A percentile compares a stretch with the other conserved stretches of the same genome.
Evolutionary conservation across 2,888 invertebrate genomes (phyloP).

Genomic region (Endomychus coccineus): DNA sequence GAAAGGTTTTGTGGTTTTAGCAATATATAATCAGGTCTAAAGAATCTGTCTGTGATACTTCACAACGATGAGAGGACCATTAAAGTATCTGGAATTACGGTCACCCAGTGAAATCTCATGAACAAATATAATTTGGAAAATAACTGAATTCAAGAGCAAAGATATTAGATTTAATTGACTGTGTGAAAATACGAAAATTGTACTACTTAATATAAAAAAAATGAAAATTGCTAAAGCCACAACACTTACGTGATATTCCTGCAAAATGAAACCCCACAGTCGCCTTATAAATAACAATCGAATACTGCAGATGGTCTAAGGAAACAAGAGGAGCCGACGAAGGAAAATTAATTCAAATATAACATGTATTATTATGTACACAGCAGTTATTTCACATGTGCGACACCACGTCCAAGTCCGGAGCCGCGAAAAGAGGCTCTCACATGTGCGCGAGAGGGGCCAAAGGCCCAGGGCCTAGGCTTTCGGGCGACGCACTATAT

Average conservation of each 20-base stretch:
- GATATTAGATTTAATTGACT: too few species aligned
- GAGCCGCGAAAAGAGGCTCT: conserved; percentile 46
- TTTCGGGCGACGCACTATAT: conserved; percentile 58
- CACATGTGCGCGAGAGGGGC: conserved; percentile 60
- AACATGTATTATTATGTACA: conserved; percentile 1
- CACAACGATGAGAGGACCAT: too few species aligned
- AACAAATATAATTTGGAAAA: too few species aligned
- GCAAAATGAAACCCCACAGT: too few species aligned
- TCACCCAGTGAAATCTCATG: too few species aligned
- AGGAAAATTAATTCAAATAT: not conserved
- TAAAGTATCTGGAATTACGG: too few species aligned
- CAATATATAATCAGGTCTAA: too few species aligned
- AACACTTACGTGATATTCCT: conserved; percentile 28
- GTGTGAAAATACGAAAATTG: conserved; percentile 21
- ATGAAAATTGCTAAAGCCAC: conserved; percentile 22
- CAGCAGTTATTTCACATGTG: conserved; percentile 31
- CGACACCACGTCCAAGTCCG: conserved; percentile 42
- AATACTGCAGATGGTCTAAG: conserved; percentile 38
- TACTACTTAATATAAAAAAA: conserved; percentile 16
- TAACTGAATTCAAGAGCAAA: too few species aligned
- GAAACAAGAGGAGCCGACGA: conserved; percentile 34
- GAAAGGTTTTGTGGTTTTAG: conserved; percentile 23
- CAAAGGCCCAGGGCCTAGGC: conserved; percentile 56
- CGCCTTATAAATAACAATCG: conserved; percentile 28
- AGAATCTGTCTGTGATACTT: too few species aligned